Percentiles rank a stretch among this genome's conserved stretches.
Conservation (phyloP, 2,797 vertebrate genomes). For the Spheniscus humboldti region DNA sequence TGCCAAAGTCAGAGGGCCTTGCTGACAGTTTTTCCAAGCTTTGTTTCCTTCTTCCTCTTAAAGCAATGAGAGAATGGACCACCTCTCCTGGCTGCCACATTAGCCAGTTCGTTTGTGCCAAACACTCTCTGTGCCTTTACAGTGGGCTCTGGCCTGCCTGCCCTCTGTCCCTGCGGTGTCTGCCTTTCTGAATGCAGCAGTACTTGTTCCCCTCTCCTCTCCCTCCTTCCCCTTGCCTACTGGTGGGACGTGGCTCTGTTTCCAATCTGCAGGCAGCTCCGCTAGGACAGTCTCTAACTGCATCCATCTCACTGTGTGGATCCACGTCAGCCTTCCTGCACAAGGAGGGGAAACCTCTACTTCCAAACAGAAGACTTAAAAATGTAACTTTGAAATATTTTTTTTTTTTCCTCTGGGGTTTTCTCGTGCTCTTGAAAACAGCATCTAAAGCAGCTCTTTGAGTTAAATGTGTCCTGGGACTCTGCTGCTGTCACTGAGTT, state of each 20-base stretch:
- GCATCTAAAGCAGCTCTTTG: not conserved
- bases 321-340: not conserved
- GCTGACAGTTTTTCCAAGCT: not conserved
- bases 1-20: not conserved
- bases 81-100: not conserved
- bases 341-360: not conserved
- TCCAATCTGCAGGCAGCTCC: not conserved
- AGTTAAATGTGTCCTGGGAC: not conserved
- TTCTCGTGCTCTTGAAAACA: not conserved
- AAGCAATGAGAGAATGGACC: not conserved
- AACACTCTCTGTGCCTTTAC: not conserved
- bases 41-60: not conserved
- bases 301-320: not conserved
- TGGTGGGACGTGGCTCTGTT: rapidly evolving
- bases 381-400: not conserved
- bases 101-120: conserved; percentile 1
- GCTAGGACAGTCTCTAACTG: not conserved
- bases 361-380: not conserved
- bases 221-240: not conserved
- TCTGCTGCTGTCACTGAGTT: not conserved
- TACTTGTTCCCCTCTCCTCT: not conserved
- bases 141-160: not conserved
- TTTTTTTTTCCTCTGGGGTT: not conserved
- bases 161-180: not conserved
- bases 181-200: not conserved